Evolutionary conservation across 1,140 invertebrate genomes (phyloP), one percentile per base, ranked within the genome.

Genomic region (Cotesia chilonis): DNA sequence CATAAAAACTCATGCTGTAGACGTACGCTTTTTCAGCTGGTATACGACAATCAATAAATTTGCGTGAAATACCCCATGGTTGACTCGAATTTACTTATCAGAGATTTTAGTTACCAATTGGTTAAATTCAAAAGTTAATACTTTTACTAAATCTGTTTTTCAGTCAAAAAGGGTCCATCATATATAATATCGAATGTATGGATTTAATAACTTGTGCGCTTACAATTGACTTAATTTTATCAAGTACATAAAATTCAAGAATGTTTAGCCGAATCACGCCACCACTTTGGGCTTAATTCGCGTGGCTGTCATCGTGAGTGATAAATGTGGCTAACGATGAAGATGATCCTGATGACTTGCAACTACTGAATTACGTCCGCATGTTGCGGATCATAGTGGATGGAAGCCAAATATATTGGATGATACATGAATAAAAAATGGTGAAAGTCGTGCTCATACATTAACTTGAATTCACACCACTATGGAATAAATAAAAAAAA

Each of bases 321-420:
- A 84, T 81, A 69, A 61, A 47, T 47, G 41, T 47, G 41, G 5
- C 41, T 41, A 54, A 59, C 68, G 68, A 41, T 47, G 59, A 74
- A 75, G 79, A 81, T 81, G 74, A 83, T 82, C 78, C 72, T 68
- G 75, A 80, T 83, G 82, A 84, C 82, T 83, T 81, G 82, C 82
- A 82, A 55, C 71, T 74, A 75, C 71, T 74, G 79, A 80, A 82
- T 83, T 83, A 83, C 78, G 74, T 79, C 77, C 77, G 79, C 80
- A 77, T 82, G 76, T 82, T 79, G 76, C 77, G 71, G 71, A 77
- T 81, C 60, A 65, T 52, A 54, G 60, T 37, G 64, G 51, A 71
- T 36, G 28, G 14, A 20, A 76, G 73, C 72, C 74, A 71, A 77
- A 71, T 78, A 81, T 80, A 78, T 80, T 72, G 68, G 72, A 68